These are phyloP conservation scores for Sycophila texana DNA, from an alignment of 2,888 invertebrate species.

Conservation along the genomic window DNA sequence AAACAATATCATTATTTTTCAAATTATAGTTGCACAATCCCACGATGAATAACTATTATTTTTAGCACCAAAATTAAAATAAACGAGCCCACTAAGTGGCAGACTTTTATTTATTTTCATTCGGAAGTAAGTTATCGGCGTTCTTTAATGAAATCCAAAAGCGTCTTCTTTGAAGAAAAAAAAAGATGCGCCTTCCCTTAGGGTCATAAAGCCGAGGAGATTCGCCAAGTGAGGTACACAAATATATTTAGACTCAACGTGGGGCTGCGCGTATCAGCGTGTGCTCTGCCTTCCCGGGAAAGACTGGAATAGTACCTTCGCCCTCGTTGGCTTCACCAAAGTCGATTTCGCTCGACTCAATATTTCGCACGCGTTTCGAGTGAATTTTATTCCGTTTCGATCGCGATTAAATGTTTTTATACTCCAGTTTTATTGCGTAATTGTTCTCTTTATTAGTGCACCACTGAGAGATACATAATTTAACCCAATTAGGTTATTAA, in stretches of 20 bases:
- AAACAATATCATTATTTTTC: no score
- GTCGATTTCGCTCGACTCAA: neutral
- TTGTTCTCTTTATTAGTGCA: no score
- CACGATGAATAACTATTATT: no score
- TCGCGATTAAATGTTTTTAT: neutral
- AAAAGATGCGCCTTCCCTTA: neutral
- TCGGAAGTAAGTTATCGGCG: conserved; percentile 14
- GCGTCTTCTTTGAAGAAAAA: conserved; percentile 24
- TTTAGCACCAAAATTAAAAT: no score
- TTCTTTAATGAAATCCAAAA: conserved; percentile 31
- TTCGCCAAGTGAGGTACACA: conserved; percentile 1
- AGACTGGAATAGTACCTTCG: conserved; percentile 52
- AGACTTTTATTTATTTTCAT: neutral
- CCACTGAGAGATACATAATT: no score
- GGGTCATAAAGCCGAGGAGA: conserved; percentile 11
- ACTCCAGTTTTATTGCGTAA: neutral
- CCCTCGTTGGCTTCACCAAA: conserved; percentile 28
- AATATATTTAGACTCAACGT: conserved; percentile 45
- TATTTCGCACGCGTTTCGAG: conserved; percentile 2
- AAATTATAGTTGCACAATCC: no score
- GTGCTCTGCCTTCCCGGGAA: conserved; percentile 42
- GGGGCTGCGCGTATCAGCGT: conserved; percentile 13
- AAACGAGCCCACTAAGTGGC: no score
- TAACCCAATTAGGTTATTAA: no score
- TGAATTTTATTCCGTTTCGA: neutral